Evolutionary conservation across 2,113 vertebrate species (phyloP), one percentile per base, ranked within the genome.

Genomic region (Salvelinus alpinus): DNA sequence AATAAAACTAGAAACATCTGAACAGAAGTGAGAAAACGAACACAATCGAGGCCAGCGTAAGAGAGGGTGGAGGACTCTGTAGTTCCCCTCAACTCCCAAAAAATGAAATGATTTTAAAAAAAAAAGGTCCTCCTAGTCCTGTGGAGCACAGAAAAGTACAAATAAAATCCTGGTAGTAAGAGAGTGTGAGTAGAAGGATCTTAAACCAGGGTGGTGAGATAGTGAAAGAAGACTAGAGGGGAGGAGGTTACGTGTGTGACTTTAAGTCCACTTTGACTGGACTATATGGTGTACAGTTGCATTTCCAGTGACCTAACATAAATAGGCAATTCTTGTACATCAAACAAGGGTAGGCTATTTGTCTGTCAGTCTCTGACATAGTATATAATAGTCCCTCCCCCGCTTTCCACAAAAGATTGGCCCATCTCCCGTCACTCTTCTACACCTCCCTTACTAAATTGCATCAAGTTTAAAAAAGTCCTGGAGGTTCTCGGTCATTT

Each of bases 1-100:
- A 82, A 74, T 65, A 77, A 70, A 81, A 88, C 82, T 73, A 2
- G 16, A 88, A 90, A 87, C 67, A 79, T 85, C 81, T 84, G 81
- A 92, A 90, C 90, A 88, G 87, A 92, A 90, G 77, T 81, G 83
- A 90, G 83, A 84, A 88, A 92, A 91, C 80, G 14, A 91, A 90
- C 91, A 93, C 84, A 72, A 84, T 88, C 87, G 82, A 91, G 89
- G 87, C 90, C 92, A 93, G 92, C 89, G 89, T 81, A 72, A 90
- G 90, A 92, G 89, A 93, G 88, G 88, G 90, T 91, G 89, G 92
- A 87, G 87, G 83, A 85, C 81, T 74, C 78, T 65, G 74, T 81
- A 25, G 69, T 38, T 85, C 82, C 84, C 29, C 34, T 86, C 86
- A 85, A 54, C 86, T 87, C 90, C 87, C 8, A 80, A 84, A 84